Evolutionary conservation across 2,113 vertebrate species (phyloP).

Genomic region (Ictalurus punctatus): DNA sequence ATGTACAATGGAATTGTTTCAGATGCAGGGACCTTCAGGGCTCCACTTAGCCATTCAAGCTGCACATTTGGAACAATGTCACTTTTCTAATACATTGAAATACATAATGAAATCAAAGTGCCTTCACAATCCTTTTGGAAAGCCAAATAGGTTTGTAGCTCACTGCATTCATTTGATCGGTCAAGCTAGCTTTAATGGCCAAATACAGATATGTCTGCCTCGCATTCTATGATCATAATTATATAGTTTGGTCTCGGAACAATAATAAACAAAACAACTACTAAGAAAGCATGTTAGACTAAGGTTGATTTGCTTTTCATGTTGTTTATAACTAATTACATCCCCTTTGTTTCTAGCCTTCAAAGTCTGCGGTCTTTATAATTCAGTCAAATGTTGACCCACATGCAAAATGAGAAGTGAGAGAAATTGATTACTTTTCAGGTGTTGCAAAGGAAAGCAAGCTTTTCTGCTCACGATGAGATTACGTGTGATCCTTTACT

Average conservation of each 20-base stretch:
- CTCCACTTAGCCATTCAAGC: slow-evolving; percentile 24
- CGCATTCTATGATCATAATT: slow-evolving; percentile 29
- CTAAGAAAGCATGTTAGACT: background rate
- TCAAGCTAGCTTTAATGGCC: slow-evolving; percentile 31
- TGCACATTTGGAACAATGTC: slow-evolving; percentile 16
- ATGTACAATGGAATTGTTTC: background rate
- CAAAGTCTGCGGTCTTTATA: slow-evolving; percentile 19
- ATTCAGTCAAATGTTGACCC: slow-evolving; percentile 38
- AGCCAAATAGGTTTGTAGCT: slow-evolving; percentile 22
- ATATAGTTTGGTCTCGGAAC: slow-evolving; percentile 1
- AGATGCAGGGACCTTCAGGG: slow-evolving; percentile 11
- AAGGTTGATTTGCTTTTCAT: slow-evolving; percentile 32
- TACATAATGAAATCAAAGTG: slow-evolving; percentile 31
- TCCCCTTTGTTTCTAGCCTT: slow-evolving; percentile 22
- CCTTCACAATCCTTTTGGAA: slow-evolving; percentile 13
- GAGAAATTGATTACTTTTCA: slow-evolving; percentile 42
- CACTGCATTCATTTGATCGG: slow-evolving; percentile 7
- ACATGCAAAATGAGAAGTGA: slow-evolving; percentile 45
- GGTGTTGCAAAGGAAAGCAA: slow-evolving; percentile 43
- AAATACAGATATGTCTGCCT: slow-evolving; percentile 33
- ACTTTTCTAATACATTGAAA: background rate
- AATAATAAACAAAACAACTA: background rate
- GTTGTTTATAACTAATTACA: slow-evolving; percentile 31
- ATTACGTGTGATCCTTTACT: slow-evolving; percentile 48
- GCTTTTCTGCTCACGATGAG: slow-evolving; percentile 44